These are phyloP conservation scores for Mastomys coucha DNA, from an alignment of 2,113 vertebrate species.

Conservation along the genomic window DNA sequence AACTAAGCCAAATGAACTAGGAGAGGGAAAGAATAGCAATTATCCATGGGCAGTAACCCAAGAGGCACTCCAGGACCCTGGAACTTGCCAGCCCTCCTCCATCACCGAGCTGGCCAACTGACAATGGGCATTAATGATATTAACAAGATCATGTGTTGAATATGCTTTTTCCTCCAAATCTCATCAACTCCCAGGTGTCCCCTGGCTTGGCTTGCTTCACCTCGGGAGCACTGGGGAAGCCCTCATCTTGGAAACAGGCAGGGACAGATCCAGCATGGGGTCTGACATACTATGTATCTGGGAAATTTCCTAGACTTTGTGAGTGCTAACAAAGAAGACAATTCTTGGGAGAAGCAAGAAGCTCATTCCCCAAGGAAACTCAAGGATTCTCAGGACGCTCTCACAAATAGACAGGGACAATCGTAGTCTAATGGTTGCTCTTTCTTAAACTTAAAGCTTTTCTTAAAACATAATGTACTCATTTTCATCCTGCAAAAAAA, in stretches of 20 bases:
- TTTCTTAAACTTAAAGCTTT: slow-evolving; percentile 21
- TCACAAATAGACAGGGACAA: not conserved
- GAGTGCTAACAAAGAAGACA: slow-evolving; percentile 26
- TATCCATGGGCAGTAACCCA: not conserved
- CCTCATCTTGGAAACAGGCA: not conserved
- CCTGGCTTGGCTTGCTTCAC: not conserved
- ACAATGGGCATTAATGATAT: not conserved
- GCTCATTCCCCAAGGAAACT: not conserved
- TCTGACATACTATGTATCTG: not conserved
- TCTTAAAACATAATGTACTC: slow-evolving; percentile 2
- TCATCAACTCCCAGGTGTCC: slow-evolving; percentile 48
- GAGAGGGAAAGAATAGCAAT: not conserved
- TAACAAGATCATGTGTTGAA: not conserved
- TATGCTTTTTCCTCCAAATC: slow-evolving; percentile 15
- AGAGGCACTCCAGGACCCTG: not conserved
- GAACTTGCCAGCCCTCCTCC: not conserved
- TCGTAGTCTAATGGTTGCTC: not conserved
- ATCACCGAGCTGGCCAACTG: not conserved
- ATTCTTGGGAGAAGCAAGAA: not conserved
- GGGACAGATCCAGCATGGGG: not conserved
- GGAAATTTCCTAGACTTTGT: not conserved
- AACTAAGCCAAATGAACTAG: slow-evolving; percentile 55
- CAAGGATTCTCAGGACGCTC: not conserved
- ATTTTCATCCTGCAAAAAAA: slow-evolving; percentile 27
- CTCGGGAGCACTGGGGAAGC: not conserved